phyloP scores from a whole-genome alignment of 1,140 invertebrate genomes.

The Eulimnadia texana region DNA sequence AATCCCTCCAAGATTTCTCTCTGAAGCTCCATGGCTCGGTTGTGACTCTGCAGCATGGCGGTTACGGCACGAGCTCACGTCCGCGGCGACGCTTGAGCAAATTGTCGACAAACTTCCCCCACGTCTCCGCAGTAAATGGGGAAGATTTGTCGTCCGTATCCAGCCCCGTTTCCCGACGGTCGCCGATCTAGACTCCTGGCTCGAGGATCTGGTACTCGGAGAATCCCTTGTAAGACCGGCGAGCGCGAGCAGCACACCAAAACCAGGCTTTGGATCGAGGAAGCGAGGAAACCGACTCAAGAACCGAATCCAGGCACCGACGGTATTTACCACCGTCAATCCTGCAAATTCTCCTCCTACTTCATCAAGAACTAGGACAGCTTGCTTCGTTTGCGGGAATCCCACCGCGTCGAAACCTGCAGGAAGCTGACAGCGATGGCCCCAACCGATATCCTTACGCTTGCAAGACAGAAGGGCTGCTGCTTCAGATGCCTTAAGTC shows the following conservation, averaged over 20 bases:
- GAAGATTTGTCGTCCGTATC: not conserved
- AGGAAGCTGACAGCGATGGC: not conserved
- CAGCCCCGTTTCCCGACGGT: constrained; percentile 1
- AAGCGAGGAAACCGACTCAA: not conserved
- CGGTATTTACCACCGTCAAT: not conserved
- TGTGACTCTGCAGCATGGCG: not conserved
- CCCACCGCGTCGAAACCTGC: not conserved
- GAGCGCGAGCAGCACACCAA: not conserved
- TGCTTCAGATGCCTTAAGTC: not conserved
- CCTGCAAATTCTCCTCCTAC: not conserved
- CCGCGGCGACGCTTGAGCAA: not conserved
- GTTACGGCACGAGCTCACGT: not conserved
- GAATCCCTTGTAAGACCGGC: not conserved
- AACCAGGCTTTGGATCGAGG: not conserved
- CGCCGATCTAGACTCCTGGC: constrained; percentile 3
- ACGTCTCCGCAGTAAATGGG: not conserved
- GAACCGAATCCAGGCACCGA: not conserved
- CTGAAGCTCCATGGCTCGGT: not conserved
- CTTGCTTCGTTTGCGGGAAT: not conserved
- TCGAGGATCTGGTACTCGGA: not conserved
- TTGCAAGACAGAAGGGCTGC: not conserved
- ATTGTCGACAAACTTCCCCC: not conserved
- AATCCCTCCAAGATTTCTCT: not conserved
- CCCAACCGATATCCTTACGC: not conserved
- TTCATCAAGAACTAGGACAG: not conserved